phyloP scores from a whole-genome alignment of 1,140 invertebrate species.

The Drosophila sproati region DNA sequence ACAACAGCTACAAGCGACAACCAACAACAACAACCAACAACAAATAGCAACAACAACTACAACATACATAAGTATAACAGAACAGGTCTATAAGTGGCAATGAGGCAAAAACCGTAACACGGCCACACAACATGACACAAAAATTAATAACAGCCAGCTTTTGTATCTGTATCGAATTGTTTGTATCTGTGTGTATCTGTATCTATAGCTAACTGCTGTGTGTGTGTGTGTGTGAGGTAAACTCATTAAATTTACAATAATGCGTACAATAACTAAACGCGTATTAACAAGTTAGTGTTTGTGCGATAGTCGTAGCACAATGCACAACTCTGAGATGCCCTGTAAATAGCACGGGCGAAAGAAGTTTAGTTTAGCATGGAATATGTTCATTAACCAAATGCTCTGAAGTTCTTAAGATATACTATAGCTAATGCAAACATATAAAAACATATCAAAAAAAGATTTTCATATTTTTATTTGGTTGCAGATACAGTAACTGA shows the following conservation, averaged over 20 bases:
- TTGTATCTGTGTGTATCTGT: conserved; percentile 38
- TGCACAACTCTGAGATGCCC: neutral
- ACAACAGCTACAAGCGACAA: conserved; percentile 40
- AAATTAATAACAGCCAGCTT: conserved; percentile 61
- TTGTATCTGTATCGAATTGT: conserved; percentile 39
- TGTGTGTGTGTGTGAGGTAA: conserved; percentile 50
- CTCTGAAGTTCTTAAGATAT: neutral
- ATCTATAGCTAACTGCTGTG: neutral
- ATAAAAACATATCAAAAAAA: too few species aligned
- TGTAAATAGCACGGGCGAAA: neutral
- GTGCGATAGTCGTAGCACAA: too few species aligned
- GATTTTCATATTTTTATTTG: too few species aligned
- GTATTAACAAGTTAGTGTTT: conserved; percentile 42
- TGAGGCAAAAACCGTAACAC: conserved; percentile 77
- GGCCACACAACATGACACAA: conserved; percentile 78
- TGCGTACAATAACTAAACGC: conserved; percentile 76
- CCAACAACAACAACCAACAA: neutral
- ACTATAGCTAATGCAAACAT: too few species aligned
- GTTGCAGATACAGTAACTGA: too few species aligned
- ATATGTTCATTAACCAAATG: neutral
- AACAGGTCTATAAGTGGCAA: conserved; percentile 60
- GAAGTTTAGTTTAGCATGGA: neutral
- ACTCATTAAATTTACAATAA: conserved; percentile 82
- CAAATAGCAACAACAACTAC: conserved; percentile 17
- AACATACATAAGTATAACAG: conserved; percentile 8